Evolutionary conservation across 2,113 vertebrate genomes (phyloP).

Genomic region (Brachypteracias leptosomus): DNA sequence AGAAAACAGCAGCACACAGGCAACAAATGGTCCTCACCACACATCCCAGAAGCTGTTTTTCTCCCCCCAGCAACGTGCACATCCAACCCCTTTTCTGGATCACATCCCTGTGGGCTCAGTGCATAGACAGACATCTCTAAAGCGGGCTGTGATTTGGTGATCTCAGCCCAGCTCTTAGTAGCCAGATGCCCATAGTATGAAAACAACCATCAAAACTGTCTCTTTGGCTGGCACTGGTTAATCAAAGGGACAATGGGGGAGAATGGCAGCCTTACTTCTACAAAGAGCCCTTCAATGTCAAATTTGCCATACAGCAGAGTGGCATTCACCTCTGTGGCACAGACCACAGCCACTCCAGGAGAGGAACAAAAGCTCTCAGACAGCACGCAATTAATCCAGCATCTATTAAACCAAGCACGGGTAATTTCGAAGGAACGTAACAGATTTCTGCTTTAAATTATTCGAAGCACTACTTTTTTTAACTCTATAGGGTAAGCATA

Average conservation of each 20-base stretch:
- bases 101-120: background rate
- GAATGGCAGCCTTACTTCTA: constrained; percentile 56
- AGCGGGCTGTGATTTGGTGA: constrained; percentile 43
- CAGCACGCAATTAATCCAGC: constrained; percentile 63
- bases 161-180: constrained; percentile 52
- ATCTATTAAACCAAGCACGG: constrained; percentile 64
- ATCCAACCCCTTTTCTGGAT: constrained; percentile 28
- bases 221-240: constrained; percentile 56
- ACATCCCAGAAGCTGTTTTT: background rate
- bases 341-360: constrained; percentile 47
- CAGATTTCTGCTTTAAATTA: constrained; percentile 65
- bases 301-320: constrained; percentile 58
- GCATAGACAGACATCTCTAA: constrained; percentile 10
- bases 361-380: constrained; percentile 67
- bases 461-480: constrained; percentile 44
- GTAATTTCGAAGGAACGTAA: constrained; percentile 62
- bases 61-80: background rate
- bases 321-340: constrained; percentile 66
- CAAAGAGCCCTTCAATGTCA: constrained; percentile 67
- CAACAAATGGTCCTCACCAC: background rate
- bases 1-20: background rate
- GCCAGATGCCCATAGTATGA: constrained; percentile 55
- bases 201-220: constrained; percentile 64
- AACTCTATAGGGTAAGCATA: background rate
- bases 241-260: constrained; percentile 49